Base-by-base conservation (phyloP, 1,140 invertebrate genomes). In the Drosophila micromelanica region DNA sequence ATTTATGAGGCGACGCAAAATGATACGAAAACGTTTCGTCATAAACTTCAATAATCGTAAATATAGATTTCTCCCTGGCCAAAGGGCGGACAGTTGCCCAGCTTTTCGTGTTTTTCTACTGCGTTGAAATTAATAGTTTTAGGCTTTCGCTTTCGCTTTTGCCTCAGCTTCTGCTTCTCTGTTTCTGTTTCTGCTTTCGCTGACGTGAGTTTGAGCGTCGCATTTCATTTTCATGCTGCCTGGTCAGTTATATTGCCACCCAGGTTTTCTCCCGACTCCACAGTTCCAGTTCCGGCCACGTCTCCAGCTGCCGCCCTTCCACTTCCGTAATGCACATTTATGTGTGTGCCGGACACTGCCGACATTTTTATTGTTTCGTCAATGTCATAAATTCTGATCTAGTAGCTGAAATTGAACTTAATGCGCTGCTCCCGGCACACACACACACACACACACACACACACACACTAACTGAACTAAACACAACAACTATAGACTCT, bases 21-120 rank as follows among this genome's bases (percentile, higher is more conserved):
- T 78, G 90, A 91, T 91, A 91, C 90, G 86, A 91, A 91, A 91
- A 91, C 87, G 90, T 91, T 91, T 91, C 90, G 90, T 91, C 90
- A 91, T 91, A 91, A 91, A 91, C 90, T 91, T 91, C 90, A 91
- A 91, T 91, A 91, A 91, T 91, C 90, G 90, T 91, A 91, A 91
- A 91, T 91, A 91, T 91, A 91, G 90, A 91, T 91, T 91, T 91
- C 84, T 89, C 85, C 74, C 55, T 70, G 68, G 52, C 45, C 68
- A 52, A 71, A 56, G 65, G 59, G 57, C 64, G 37, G 35, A 35
- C 46, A 42, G 40, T 52, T 11, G 52, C 38, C 60, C 51, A 38
- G 51, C 7, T 43, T 46, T 37, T 12, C 32, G 43, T 40, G 48
- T 40, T 37, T 42, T 57, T 56, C 52, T 17, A 54, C 49, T 30